Base-by-base conservation (phyloP, 64 coral and sea anemone species). In the Stichodactyla mertensii region DNA sequence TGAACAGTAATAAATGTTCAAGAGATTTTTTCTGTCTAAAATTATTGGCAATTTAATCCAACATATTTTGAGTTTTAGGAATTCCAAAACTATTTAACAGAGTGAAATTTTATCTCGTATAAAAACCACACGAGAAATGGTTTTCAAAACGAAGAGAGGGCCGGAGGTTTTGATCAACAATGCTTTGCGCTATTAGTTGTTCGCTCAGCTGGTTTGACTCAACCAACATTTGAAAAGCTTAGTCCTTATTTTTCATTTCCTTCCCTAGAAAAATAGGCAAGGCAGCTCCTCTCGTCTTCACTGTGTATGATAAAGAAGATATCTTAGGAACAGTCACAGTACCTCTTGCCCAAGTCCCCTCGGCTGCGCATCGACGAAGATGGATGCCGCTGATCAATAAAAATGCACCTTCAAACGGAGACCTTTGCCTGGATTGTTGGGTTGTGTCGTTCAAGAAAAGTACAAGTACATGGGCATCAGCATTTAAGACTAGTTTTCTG, bases 381-480 rank as follows among this genome's bases (percentile, higher is more conserved):
- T 99, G 97, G 97, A 69, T 99, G 71, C 93, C 97, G 22, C 59
- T 99, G 67, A 92, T 85, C 55, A 91, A 45, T 66, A 92, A 92
- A 92, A 80, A 92, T 16, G 62, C 86, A 27, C 90, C 86, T 57
- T 90, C 89, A 5, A 94, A 84, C 12, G 93, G 97, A 1, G 97
- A 99, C 86, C 55, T 99, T 51, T 99, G 97, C 60, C 87, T 99
- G 27, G 97, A 99, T 56, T 99, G 97, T 64, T 99, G 97, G 97
- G 88, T 90, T 0, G 86, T 90, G 54, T 88, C 90, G 7, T 99
- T 95, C 52, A 94, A 88, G 55, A 92, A 99, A 52, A 81, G 78
- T 11, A 81, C 51, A 64, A 64, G 58, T 4, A 36, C 57, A 15
- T 82, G 79, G 64, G 89, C 77, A 86, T 89, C 83, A 24, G 78